phyloP scores from a whole-genome alignment of 2,797 vertebrate species.

The Phataginus tetradactyla region DNA sequence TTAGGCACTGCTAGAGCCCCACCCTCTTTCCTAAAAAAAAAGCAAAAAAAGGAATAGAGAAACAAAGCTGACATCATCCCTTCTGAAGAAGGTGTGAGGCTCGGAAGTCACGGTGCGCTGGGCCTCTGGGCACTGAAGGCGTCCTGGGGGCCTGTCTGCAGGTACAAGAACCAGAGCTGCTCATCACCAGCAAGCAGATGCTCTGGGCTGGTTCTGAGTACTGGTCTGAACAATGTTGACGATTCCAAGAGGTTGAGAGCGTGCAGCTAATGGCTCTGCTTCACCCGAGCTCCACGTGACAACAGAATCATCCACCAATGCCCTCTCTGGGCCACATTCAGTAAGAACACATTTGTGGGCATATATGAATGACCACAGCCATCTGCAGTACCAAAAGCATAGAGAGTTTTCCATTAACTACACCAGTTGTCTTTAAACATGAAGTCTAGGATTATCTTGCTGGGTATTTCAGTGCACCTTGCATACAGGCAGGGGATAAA shows the following conservation, averaged over 20 bases:
- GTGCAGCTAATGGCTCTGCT: not conserved
- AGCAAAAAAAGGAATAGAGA: not conserved
- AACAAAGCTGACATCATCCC: not conserved
- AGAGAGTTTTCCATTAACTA: not conserved
- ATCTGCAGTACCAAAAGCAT: not conserved
- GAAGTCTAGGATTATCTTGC: not conserved
- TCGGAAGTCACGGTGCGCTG: accelerated
- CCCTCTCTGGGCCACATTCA: not conserved
- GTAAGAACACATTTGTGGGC: not conserved
- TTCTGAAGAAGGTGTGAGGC: not conserved
- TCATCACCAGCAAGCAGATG: not conserved
- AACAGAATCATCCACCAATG: not conserved
- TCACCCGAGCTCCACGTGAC: not conserved
- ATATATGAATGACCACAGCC: not conserved
- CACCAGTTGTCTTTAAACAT: not conserved
- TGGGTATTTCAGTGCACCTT: not conserved
- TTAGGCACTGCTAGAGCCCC: not conserved
- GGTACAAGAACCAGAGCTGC: not conserved
- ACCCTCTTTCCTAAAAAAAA: not conserved
- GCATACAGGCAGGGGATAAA: not conserved
- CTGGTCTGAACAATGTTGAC: slow-evolving; percentile 18
- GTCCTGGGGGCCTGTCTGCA: accelerated
- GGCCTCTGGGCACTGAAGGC: accelerated
- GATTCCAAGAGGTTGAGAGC: slow-evolving; percentile 46
- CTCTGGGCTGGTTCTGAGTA: not conserved